Evolutionary conservation across 1,140 invertebrate genomes (phyloP).

Genomic region (Zaprionus taronus): DNA sequence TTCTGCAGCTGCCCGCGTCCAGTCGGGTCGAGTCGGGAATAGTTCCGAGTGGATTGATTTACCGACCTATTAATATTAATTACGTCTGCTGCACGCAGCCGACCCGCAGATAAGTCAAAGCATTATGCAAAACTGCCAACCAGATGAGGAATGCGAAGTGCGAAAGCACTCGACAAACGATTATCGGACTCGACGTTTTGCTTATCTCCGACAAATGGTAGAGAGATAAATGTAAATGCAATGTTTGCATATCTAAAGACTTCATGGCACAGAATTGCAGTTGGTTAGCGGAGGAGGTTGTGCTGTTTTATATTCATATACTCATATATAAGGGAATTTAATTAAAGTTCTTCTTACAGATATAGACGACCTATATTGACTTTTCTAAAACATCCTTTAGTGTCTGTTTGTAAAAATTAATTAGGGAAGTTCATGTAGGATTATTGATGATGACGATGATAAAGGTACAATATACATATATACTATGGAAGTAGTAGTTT

Average conservation of each 20-base stretch:
- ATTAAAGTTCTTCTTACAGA: too few relatives aligned
- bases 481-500: too few relatives aligned
- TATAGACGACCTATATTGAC: too few relatives aligned
- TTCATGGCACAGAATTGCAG: not conserved
- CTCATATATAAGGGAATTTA: too few relatives aligned
- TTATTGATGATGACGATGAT: too few relatives aligned
- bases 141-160: not conserved
- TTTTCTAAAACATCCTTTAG: too few relatives aligned
- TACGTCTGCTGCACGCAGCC: conserved; percentile 14
- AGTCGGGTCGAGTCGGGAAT: conserved; percentile 11
- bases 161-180: not conserved
- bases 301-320: too few relatives aligned
- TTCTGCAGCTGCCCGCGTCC: conserved; percentile 26
- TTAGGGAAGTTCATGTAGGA: too few relatives aligned
- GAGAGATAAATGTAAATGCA: not conserved
- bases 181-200: not conserved
- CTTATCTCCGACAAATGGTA: not conserved
- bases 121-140: conserved; percentile 17
- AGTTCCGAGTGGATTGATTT: conserved; percentile 43
- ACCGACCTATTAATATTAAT: conserved; percentile 45
- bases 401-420: too few relatives aligned
- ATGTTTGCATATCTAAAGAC: not conserved
- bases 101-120: conserved; percentile 7
- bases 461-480: too few relatives aligned
- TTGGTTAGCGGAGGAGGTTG: not conserved